Percentiles rank a stretch among this genome's conserved stretches.
Evolutionary conservation across 2,797 vertebrate species (phyloP).

Genomic region (Aeoliscus strigatus): DNA sequence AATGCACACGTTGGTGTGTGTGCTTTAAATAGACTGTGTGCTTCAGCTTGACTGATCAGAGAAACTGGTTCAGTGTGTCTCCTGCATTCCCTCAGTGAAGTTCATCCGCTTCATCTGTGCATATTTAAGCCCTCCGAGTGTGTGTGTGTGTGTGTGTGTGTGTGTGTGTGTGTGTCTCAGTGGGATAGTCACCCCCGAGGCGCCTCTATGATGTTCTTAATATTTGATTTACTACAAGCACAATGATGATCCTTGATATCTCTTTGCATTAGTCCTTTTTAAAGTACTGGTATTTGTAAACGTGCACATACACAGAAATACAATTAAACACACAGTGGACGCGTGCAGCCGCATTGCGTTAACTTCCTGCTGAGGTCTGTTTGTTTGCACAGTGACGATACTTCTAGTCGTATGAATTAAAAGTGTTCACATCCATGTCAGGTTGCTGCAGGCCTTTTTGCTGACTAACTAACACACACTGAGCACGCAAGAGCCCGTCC

Average conservation of each 20-base stretch:
- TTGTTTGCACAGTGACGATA: not conserved
- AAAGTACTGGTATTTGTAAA: not conserved
- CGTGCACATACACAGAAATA: slow-evolving; percentile 3
- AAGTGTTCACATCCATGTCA: no score
- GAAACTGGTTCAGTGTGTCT: slow-evolving; percentile 59
- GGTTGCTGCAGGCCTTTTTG: no score
- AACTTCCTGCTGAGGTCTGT: no score
- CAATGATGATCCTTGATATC: slow-evolving; percentile 4
- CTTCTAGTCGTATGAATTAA: no score
- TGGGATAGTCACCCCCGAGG: slow-evolving; percentile 11
- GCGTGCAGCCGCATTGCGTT: not conserved
- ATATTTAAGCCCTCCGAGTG: slow-evolving; percentile 25
- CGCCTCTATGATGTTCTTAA: slow-evolving; percentile 10
- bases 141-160: slow-evolving; percentile 5
- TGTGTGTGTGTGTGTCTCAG: slow-evolving; percentile 14
- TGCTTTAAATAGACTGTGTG: slow-evolving; percentile 45
- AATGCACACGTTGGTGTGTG: slow-evolving; percentile 7
- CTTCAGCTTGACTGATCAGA: slow-evolving; percentile 50
- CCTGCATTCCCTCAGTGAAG: slow-evolving; percentile 32
- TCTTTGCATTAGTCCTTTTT: not conserved
- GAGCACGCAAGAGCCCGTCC: no score
- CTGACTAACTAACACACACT: no score
- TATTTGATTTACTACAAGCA: slow-evolving; percentile 20
- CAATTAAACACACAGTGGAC: not conserved
- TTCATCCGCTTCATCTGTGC: slow-evolving; percentile 42